A percentile compares a stretch with the other conserved stretches of the same genome.
Evolutionary conservation across 2,113 vertebrate genomes (phyloP).

Genomic region (Pitta sordida): DNA sequence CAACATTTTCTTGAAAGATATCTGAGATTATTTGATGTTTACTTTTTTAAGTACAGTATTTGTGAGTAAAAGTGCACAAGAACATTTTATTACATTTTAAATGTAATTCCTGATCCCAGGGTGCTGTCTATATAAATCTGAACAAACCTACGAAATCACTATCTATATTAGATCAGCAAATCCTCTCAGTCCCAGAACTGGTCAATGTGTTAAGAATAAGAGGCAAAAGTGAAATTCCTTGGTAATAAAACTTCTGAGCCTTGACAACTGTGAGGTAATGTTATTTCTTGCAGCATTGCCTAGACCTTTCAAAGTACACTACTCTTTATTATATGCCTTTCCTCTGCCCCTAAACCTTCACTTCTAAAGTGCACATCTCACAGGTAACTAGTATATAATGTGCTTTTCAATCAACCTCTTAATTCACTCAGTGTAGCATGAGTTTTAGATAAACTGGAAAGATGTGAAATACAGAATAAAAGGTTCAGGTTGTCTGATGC

Average conservation of each 20-base stretch:
- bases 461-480: conserved; percentile 36
- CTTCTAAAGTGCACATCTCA: conserved; percentile 62
- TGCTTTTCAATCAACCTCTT: conserved; percentile 62
- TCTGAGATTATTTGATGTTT: conserved; percentile 78
- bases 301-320: conserved; percentile 69
- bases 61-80: conserved; percentile 78
- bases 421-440: conserved; percentile 28
- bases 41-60: conserved; percentile 83
- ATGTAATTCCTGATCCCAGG: conserved; percentile 81
- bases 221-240: conserved; percentile 77
- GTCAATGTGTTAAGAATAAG: conserved; percentile 75
- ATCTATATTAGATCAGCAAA: conserved; percentile 87
- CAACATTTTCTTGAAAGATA: conserved; percentile 83
- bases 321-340: conserved; percentile 35
- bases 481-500: neutral
- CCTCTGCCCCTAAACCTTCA: conserved; percentile 65
- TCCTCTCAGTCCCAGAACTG: conserved; percentile 73
- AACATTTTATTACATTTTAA: conserved; percentile 84
- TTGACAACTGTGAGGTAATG: conserved; percentile 78
- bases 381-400: conserved; percentile 63
- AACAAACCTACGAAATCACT: conserved; percentile 79
- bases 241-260: conserved; percentile 83
- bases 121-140: conserved; percentile 82
- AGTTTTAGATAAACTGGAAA: conserved; percentile 27
- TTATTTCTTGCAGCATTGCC: conserved; percentile 68